These are phyloP conservation scores for Notechis scutatus DNA, from an alignment of 2,113 vertebrate species.

Conservation along the genomic window DNA sequence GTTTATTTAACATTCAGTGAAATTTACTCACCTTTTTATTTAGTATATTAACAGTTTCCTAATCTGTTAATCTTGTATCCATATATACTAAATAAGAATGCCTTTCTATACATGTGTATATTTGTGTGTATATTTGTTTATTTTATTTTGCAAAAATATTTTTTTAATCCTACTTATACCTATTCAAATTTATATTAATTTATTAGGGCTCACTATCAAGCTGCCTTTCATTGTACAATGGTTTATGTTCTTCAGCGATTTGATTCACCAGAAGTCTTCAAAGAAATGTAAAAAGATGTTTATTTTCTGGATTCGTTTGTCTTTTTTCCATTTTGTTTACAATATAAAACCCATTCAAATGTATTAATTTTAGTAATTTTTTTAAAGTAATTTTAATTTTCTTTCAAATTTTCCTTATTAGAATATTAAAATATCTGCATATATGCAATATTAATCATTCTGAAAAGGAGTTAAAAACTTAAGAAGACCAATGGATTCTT, in stretches of 20 bases:
- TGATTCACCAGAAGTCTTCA: background rate
- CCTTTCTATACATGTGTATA: background rate
- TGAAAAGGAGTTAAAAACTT: background rate
- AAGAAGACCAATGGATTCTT: background rate
- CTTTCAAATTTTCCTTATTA: background rate
- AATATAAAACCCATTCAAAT: background rate
- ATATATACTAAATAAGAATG: background rate
- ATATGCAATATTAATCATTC: background rate
- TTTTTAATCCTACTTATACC: background rate
- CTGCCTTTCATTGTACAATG: background rate
- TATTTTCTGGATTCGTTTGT: background rate
- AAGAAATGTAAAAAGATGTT: background rate
- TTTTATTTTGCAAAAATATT: background rate
- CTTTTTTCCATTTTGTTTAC: background rate
- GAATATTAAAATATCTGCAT: background rate
- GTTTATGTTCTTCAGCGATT: background rate
- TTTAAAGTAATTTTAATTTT: background rate
- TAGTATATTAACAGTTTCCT: background rate
- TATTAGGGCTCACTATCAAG: background rate
- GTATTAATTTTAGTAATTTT: background rate
- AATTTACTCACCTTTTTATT: background rate
- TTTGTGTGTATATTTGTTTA: background rate
- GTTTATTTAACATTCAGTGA: background rate
- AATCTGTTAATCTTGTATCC: background rate
- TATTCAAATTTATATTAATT: background rate